Evolutionary conservation across 53 echinoderm and acorn worm genomes (phyloP).

Genomic region (Actinopyga echinites): DNA sequence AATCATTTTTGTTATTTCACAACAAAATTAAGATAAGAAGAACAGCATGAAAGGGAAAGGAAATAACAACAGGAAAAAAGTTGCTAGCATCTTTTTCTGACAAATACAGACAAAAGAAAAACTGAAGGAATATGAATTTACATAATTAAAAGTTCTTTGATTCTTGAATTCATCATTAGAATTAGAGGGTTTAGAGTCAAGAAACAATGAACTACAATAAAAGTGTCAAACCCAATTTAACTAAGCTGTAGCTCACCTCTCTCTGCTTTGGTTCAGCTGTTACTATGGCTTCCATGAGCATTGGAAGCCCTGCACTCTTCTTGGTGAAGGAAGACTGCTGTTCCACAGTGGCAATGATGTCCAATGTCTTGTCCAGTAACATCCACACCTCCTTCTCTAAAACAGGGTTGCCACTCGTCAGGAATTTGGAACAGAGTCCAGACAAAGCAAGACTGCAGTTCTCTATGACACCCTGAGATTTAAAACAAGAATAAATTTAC

Average conservation of each 20-base stretch:
- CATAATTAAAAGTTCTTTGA: too few species aligned
- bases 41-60: too few species aligned
- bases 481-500: neutral
- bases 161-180: neutral
- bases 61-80: too few species aligned
- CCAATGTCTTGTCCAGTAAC: constrained; percentile 65
- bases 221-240: too few species aligned
- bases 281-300: constrained; percentile 83
- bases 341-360: constrained; percentile 53
- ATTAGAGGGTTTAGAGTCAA: neutral
- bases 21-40: too few species aligned
- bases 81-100: too few species aligned
- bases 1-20: too few species aligned
- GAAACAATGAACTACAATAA: neutral
- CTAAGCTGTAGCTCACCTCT: constrained; percentile 61
- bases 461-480: constrained; percentile 84
- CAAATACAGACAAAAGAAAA: too few species aligned
- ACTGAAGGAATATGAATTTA: too few species aligned
- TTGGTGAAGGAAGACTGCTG: constrained; percentile 79
- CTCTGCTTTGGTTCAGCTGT: constrained; percentile 82
- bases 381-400: constrained; percentile 16
- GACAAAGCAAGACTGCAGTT: constrained; percentile 82
- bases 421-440: constrained; percentile 72
- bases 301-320: constrained; percentile 91
- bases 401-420: constrained; percentile 65